These are phyloP conservation scores for Morelia viridis DNA, from an alignment of 2,797 vertebrate species.

Conservation along the genomic window DNA sequence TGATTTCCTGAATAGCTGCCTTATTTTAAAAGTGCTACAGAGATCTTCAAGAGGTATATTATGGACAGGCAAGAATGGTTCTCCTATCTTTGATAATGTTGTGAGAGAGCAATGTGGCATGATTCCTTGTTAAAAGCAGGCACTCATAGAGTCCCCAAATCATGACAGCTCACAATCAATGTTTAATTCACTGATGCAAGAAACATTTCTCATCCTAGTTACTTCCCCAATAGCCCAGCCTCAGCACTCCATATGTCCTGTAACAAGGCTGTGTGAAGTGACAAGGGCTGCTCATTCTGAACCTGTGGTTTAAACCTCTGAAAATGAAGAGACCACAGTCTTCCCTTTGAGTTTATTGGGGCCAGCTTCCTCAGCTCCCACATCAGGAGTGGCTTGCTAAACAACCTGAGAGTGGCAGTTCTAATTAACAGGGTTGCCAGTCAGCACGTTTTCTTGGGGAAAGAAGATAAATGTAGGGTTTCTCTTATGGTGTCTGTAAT, in stretches of 20 bases:
- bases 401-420: conserved; percentile 24
- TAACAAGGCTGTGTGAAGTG: conserved; percentile 60
- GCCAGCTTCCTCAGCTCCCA: conserved; percentile 18
- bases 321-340: conserved; percentile 30
- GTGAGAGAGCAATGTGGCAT: conserved; percentile 6
- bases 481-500: conserved; percentile 5
- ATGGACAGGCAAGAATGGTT: not conserved
- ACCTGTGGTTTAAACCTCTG: conserved; percentile 26
- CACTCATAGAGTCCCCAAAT: conserved; percentile 47
- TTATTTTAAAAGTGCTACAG: not conserved
- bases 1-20: not conserved
- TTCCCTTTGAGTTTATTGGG: conserved; percentile 20
- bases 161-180: conserved; percentile 68
- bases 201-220: conserved; percentile 56
- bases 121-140: conserved; percentile 34
- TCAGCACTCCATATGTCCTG: conserved; percentile 61
- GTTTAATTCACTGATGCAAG: conserved; percentile 58
- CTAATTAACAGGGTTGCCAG: conserved; percentile 18
- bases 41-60: not conserved
- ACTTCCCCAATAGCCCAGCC: conserved; percentile 33
- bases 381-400: not conserved
- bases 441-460: not conserved
- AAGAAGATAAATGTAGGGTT: conserved; percentile 14
- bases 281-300: conserved; percentile 61
- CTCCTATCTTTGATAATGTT: conserved; percentile 26